Evolutionary conservation across 2,888 invertebrate species (phyloP).

Genomic region (Clistopyga incitator): DNA sequence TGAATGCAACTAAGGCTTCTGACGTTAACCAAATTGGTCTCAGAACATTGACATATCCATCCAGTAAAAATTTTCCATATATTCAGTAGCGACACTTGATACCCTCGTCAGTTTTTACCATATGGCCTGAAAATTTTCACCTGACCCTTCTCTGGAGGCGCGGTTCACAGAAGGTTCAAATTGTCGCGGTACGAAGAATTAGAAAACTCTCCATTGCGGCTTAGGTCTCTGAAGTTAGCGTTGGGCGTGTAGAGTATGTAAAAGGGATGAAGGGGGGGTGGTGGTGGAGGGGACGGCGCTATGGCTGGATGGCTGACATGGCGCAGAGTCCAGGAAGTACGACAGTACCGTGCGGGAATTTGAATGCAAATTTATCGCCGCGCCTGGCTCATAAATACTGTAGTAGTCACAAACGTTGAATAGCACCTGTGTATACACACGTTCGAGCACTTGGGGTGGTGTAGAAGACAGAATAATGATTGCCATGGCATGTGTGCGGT

Average conservation of each 20-base stretch:
- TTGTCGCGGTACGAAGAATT: slow-evolving; percentile 6
- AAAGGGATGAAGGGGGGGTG: slow-evolving; percentile 5
- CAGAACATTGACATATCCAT: too few relatives aligned
- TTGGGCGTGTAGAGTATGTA: slow-evolving; percentile 6
- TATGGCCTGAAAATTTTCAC: too few relatives aligned
- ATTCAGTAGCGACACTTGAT: too few relatives aligned
- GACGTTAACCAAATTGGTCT: too few relatives aligned
- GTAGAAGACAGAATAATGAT: slow-evolving; percentile 65
- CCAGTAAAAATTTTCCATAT: too few relatives aligned
- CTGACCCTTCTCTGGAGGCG: too few relatives aligned
- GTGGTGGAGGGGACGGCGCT: slow-evolving; percentile 44
- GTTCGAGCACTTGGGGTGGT: slow-evolving; percentile 43
- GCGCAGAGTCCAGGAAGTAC: slow-evolving; percentile 69
- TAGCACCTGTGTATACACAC: slow-evolving; percentile 68
- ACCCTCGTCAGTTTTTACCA: too few relatives aligned
- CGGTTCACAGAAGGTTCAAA: neutral
- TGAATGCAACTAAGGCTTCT: too few relatives aligned
- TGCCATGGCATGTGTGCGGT: slow-evolving; percentile 59
- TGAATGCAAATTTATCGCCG: slow-evolving; percentile 75
- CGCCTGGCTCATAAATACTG: slow-evolving; percentile 73
- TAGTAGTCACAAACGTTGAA: slow-evolving; percentile 71
- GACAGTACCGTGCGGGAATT: slow-evolving; percentile 63
- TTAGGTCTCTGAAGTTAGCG: slow-evolving; percentile 10
- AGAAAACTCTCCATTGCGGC: slow-evolving; percentile 4
- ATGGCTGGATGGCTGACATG: slow-evolving; percentile 53